phyloP scores from a whole-genome alignment of 2,797 vertebrate genomes.

The Sebastes itinus region DNA sequence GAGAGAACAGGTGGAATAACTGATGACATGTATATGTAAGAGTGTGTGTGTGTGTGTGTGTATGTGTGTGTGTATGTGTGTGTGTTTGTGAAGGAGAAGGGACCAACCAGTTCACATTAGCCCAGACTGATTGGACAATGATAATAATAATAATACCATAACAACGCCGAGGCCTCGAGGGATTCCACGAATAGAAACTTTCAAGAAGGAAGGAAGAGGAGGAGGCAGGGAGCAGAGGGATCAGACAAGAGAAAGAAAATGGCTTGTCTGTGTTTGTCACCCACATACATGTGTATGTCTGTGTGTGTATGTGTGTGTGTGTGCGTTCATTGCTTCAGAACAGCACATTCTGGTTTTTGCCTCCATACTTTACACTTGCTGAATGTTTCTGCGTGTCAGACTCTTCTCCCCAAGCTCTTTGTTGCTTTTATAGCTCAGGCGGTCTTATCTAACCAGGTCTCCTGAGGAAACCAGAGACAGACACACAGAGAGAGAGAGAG shows the following conservation, averaged over 20 bases:
- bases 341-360: conserved; percentile 40
- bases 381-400: conserved; percentile 58
- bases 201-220: conserved; percentile 28
- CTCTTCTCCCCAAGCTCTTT: conserved; percentile 55
- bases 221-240: conserved; percentile 40
- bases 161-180: conserved; percentile 48
- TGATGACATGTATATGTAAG: conserved; percentile 8
- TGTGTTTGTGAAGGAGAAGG: conserved; percentile 11
- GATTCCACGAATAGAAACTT: conserved; percentile 62
- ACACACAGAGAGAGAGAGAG: conserved; percentile 21
- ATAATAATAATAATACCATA: conserved; percentile 53
- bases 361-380: conserved; percentile 55
- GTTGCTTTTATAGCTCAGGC: conserved; percentile 67
- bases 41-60: conserved; percentile 17
- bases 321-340: conserved; percentile 36
- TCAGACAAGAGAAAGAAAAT: conserved; percentile 48
- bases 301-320: conserved; percentile 3
- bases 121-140: conserved; percentile 34
- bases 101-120: conserved; percentile 25
- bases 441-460: conserved; percentile 74
- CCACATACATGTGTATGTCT: conserved; percentile 38
- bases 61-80: neutral
- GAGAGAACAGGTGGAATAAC: conserved; percentile 49
- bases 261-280: conserved; percentile 62
- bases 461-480: conserved; percentile 49